A percentile compares a stretch with the other conserved stretches of the same genome.
Evolutionary conservation across 2,888 invertebrate genomes (phyloP).

Genomic region (Epistrophella euchroma): DNA sequence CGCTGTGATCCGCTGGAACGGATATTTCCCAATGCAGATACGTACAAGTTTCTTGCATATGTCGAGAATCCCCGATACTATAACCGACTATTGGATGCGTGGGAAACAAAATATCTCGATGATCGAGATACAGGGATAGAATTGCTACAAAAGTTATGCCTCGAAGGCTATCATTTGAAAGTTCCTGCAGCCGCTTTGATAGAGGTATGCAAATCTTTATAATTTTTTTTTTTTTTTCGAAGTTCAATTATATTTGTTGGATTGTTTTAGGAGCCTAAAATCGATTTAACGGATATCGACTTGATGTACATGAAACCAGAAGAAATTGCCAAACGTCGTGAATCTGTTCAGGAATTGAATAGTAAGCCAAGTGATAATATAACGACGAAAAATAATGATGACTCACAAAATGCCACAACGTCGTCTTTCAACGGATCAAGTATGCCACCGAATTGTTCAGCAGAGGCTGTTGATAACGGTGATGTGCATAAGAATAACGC

Average conservation of each 20-base stretch:
- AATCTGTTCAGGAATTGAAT: slow-evolving; percentile 1
- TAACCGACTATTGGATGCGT: slow-evolving; percentile 95
- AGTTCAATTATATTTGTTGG: neutral
- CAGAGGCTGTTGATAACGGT: neutral
- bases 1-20: slow-evolving; percentile 89
- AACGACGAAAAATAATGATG: neutral
- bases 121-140: slow-evolving; percentile 86
- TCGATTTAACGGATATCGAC: slow-evolving; percentile 81
- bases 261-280: slow-evolving; percentile 80
- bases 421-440: slow-evolving; percentile 1
- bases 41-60: slow-evolving; percentile 91
- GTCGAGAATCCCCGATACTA: slow-evolving; percentile 94
- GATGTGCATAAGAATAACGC: neutral
- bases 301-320: slow-evolving; percentile 81
- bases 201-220: slow-evolving; percentile 78
- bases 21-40: slow-evolving; percentile 91
- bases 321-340: slow-evolving; percentile 75
- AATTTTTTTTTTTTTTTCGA: neutral
- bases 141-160: slow-evolving; percentile 87
- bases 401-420: neutral
- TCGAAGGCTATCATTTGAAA: slow-evolving; percentile 89
- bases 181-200: slow-evolving; percentile 85
- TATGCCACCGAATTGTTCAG: slow-evolving; percentile 12
- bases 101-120: slow-evolving; percentile 91
- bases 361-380: slow-evolving; percentile 17